phyloP scores from a whole-genome alignment of 2,113 vertebrate species.

The Plecotus auritus region DNA sequence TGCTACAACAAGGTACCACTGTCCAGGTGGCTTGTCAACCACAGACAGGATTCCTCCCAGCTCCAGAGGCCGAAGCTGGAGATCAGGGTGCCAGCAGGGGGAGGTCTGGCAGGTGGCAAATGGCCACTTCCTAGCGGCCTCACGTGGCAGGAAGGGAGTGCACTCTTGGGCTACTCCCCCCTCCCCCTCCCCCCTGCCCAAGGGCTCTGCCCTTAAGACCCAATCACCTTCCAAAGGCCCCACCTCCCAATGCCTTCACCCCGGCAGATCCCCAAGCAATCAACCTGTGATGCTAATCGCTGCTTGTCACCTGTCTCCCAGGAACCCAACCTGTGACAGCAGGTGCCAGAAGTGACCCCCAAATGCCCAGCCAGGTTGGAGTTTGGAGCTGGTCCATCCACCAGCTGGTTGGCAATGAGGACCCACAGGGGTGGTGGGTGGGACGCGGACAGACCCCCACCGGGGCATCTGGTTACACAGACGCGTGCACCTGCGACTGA shows the following conservation, averaged over 20 bases:
- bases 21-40: too few species aligned
- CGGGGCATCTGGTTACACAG: not conserved
- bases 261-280: accelerated
- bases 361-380: accelerated
- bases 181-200: too few species aligned
- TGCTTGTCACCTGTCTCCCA: not conserved
- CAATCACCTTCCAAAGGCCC: not conserved
- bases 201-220: not conserved
- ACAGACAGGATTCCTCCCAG: too few species aligned
- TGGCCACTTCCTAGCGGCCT: too few species aligned
- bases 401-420: not conserved
- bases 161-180: not conserved
- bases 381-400: not conserved
- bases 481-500: not conserved
- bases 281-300: not conserved
- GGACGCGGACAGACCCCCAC: not conserved
- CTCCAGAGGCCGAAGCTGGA: too few species aligned
- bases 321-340: not conserved
- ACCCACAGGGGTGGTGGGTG: too few species aligned
- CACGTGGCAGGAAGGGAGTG: not conserved
- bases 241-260: not conserved
- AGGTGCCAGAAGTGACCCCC: not conserved
- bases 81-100: too few species aligned
- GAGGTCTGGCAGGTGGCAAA: too few species aligned
- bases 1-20: too few species aligned